Evolutionary conservation across 2,797 vertebrate genomes (phyloP).

Genomic region (Adrianichthys oophorus): DNA sequence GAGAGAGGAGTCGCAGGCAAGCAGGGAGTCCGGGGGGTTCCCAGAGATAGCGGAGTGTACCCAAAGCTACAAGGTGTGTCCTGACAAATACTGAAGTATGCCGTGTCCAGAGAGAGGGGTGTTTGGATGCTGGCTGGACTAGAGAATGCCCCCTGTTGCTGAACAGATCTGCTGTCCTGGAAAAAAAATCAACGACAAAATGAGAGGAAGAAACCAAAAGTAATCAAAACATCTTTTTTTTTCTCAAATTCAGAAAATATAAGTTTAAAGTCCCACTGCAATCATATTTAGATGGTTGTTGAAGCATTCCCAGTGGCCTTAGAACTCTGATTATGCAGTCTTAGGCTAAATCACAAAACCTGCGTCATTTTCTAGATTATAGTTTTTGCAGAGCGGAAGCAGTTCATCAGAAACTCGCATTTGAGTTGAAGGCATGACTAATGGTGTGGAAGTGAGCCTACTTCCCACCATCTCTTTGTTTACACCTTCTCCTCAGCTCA

Average conservation of each 20-base stretch:
- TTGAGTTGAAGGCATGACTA: too few relatives aligned
- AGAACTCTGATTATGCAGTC: too few relatives aligned
- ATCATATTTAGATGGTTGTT: too few relatives aligned
- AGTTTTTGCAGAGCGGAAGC: too few relatives aligned
- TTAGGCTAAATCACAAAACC: too few relatives aligned
- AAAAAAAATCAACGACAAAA: slow-evolving; percentile 7
- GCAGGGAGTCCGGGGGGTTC: slow-evolving; percentile 89
- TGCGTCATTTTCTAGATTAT: too few relatives aligned
- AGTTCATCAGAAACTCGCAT: too few relatives aligned
- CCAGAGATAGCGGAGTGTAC: slow-evolving; percentile 88
- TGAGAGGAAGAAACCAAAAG: neutral
- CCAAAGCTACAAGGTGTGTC: slow-evolving; percentile 94
- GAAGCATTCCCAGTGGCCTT: too few relatives aligned
- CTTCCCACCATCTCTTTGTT: too few relatives aligned
- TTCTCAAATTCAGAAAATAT: too few relatives aligned
- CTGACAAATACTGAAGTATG: slow-evolving; percentile 94
- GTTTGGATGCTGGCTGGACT: slow-evolving; percentile 89
- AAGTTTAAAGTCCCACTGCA: neutral
- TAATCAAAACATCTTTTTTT: neutral
- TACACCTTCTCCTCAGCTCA: too few relatives aligned
- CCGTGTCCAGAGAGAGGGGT: slow-evolving; percentile 95
- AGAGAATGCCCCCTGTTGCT: slow-evolving; percentile 53
- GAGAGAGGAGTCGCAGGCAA: slow-evolving; percentile 86
- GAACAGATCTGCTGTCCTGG: slow-evolving; percentile 77
- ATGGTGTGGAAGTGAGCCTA: too few relatives aligned